Percentiles rank a stretch among this genome's conserved stretches.
These are phyloP conservation scores for Ips nitidus DNA, from an alignment of 1,140 invertebrate genomes.

Conservation along the genomic window DNA sequence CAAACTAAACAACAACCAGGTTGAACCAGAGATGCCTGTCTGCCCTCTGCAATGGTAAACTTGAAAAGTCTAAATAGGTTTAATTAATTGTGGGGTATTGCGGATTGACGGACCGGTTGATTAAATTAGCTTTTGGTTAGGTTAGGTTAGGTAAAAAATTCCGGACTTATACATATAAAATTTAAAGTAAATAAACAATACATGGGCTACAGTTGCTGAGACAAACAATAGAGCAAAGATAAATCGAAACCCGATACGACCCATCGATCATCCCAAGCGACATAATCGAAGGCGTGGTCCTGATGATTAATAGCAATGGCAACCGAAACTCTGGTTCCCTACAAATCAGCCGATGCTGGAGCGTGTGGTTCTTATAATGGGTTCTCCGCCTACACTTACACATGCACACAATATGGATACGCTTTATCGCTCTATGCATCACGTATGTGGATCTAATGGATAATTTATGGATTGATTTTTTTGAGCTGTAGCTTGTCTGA, in stretches of 20 bases:
- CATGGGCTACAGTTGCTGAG: slow-evolving; percentile 29
- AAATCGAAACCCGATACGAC: slow-evolving; percentile 39
- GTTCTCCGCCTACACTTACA: slow-evolving; percentile 39
- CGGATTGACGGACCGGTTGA: too few species aligned
- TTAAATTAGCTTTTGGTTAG: too few species aligned
- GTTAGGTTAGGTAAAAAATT: too few species aligned
- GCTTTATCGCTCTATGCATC: slow-evolving; percentile 3
- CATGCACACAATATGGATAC: slow-evolving; percentile 17
- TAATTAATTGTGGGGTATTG: neutral
- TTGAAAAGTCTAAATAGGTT: neutral
- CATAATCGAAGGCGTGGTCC: slow-evolving; percentile 31
- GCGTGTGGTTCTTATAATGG: slow-evolving; percentile 41
- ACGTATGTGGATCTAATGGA: neutral
- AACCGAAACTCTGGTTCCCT: slow-evolving; percentile 18
- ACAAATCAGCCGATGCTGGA: slow-evolving; percentile 41
- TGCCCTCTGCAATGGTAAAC: neutral
- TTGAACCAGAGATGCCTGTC: neutral
- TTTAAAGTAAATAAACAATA: neutral
- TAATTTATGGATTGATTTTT: neutral
- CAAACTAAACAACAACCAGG: neutral
- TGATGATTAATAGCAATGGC: slow-evolving; percentile 16
- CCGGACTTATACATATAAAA: too few species aligned
- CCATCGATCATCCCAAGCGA: slow-evolving; percentile 39
- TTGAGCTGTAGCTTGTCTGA: neutral
- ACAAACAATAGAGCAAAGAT: slow-evolving; percentile 32